A percentile compares a stretch with the other conserved stretches of the same genome.
Evolutionary conservation across 53 echinoderm and acorn worm species (phyloP).

Genomic region (Crossaster papposus): DNA sequence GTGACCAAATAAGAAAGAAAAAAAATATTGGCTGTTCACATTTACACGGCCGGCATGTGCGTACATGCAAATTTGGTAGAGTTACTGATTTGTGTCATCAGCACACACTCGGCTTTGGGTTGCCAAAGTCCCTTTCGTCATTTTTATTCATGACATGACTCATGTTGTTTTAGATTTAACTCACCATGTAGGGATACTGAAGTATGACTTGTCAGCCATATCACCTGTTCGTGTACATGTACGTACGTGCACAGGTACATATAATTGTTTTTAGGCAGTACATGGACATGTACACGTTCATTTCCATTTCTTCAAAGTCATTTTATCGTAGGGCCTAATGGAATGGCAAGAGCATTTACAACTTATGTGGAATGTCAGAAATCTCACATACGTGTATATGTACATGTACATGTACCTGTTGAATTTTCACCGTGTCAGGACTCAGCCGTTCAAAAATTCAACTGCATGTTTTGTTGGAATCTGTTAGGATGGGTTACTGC

Average conservation of each 20-base stretch:
- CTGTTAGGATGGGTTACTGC: too few species aligned
- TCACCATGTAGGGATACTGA: background rate
- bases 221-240: background rate
- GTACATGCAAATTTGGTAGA: constrained; percentile 6
- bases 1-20: too few species aligned
- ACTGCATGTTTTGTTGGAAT: too few species aligned
- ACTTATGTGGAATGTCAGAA: too few species aligned
- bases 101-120: background rate
- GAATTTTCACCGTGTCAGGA: too few species aligned
- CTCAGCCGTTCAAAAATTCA: too few species aligned
- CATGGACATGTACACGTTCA: background rate
- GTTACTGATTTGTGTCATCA: background rate
- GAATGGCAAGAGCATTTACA: too few species aligned
- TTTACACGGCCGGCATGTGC: background rate
- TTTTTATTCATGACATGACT: constrained; percentile 16
- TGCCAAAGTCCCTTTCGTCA: background rate
- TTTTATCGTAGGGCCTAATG: too few species aligned
- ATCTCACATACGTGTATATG: too few species aligned
- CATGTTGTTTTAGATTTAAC: constrained; percentile 15
- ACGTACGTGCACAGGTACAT: background rate
- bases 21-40: background rate
- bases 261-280: background rate
- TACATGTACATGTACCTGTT: too few species aligned
- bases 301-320: too few species aligned
- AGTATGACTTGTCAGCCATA: background rate